Conservation (phyloP, 2,888 invertebrate genomes). For the Pyrrhia umbra region DNA sequence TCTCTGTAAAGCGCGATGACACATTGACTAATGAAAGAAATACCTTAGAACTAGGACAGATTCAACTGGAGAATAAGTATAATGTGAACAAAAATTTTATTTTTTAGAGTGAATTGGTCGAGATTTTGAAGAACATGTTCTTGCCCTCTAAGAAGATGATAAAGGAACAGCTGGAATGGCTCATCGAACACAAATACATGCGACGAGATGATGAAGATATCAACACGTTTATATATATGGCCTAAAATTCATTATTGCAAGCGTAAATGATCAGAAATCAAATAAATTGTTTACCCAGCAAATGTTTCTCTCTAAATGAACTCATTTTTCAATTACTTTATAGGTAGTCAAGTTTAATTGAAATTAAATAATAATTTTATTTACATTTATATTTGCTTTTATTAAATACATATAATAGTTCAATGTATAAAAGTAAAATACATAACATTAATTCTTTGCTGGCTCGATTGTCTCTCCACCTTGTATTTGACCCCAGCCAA, state of each 20-base stretch:
- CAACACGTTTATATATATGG: conserved; percentile 99
- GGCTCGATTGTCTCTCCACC: conserved; percentile 99
- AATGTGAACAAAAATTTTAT: conserved; percentile 14
- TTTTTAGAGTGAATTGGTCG: conserved; percentile 96
- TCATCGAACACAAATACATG: conserved; percentile 99
- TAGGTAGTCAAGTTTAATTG: conserved; percentile 58
- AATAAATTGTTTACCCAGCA: conserved; percentile 83
- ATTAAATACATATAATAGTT: conserved; percentile 66
- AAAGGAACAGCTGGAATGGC: conserved; percentile 99
- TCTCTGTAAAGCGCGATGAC: no score
- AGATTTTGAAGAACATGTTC: conserved; percentile 99
- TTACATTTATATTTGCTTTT: conserved; percentile 63
- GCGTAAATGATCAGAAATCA: conserved; percentile 75
- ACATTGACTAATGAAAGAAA: no score
- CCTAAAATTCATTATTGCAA: conserved; percentile 88
- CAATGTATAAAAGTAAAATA: conserved; percentile 81
- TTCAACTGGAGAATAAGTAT: no score
- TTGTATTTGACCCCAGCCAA: conserved; percentile 99
- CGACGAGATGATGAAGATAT: conserved; percentile 98
- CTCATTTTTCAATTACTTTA: conserved; percentile 42
- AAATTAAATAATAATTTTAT: conserved; percentile 64
- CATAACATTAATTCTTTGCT: conserved; percentile 86
- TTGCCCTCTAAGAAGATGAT: conserved; percentile 99
- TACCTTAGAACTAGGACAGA: no score
- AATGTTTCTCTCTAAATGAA: conserved; percentile 56